phyloP scores from a whole-genome alignment of 64 coral and sea anemone species.

The Astreopora myriophthalma region DNA sequence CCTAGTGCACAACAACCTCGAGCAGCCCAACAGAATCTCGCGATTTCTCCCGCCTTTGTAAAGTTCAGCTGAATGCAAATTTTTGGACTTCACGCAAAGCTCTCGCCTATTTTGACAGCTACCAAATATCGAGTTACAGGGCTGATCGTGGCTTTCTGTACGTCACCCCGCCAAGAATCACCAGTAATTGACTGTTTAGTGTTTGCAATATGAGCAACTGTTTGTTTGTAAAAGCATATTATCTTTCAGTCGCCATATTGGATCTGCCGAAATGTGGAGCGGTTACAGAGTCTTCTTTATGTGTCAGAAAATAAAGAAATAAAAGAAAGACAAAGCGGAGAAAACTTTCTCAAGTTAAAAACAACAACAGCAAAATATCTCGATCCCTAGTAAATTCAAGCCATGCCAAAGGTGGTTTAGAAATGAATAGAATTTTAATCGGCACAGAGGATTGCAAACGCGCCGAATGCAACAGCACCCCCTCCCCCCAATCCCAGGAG shows the following conservation, averaged over 20 bases:
- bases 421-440: too few species aligned
- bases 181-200: constrained; percentile 18
- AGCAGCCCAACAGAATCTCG: neutral
- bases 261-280: neutral
- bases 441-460: too few species aligned
- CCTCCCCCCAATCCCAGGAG: too few species aligned
- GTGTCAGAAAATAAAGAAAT: neutral
- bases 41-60: neutral
- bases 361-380: too few species aligned
- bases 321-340: neutral
- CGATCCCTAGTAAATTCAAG: too few species aligned
- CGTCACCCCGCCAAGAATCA: neutral
- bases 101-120: constrained; percentile 20
- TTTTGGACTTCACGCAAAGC: neutral
- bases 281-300: neutral
- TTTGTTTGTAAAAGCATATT: neutral
- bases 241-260: constrained; percentile 21
- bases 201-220: constrained; percentile 1
- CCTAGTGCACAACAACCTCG: neutral
- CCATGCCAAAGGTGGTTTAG: too few species aligned
- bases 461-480: too few species aligned
- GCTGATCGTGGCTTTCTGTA: neutral
- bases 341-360: too few species aligned
- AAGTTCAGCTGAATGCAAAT: neutral
- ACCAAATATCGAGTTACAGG: constrained; percentile 4